These are phyloP conservation scores for Eurystomus gularis DNA, from an alignment of 2,113 vertebrate species.

Conservation along the genomic window DNA sequence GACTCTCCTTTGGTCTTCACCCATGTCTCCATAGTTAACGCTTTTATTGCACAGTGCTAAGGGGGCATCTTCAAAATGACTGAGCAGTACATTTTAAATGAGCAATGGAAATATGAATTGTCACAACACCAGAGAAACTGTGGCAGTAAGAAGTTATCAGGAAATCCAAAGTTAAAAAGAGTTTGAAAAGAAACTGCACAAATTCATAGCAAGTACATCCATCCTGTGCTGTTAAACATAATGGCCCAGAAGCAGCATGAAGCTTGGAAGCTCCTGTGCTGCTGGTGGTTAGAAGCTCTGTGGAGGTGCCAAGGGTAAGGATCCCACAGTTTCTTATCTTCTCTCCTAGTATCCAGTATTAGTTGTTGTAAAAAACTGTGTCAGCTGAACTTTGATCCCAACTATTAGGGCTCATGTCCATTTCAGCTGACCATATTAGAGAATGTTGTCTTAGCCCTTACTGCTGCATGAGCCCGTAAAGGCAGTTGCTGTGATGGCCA, in stretches of 20 bases:
- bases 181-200: not conserved
- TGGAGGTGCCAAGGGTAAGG: not conserved
- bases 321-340: not conserved
- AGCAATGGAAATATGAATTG: not conserved
- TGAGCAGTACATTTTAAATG: not conserved
- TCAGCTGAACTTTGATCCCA: not conserved
- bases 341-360: not conserved
- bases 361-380: not conserved
- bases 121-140: not conserved
- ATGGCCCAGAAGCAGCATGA: not conserved
- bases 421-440: not conserved
- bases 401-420: not conserved
- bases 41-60: not conserved
- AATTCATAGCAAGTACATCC: not conserved
- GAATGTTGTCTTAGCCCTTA: not conserved
- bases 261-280: not conserved
- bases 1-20: not conserved
- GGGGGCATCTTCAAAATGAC: not conserved
- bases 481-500: not conserved
- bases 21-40: not conserved
- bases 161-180: not conserved
- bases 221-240: not conserved
- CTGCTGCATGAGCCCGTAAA: not conserved
- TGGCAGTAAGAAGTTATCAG: not conserved
- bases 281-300: not conserved